Conservation (phyloP, 2,888 invertebrate genomes). For the Nycteola revayana region DNA sequence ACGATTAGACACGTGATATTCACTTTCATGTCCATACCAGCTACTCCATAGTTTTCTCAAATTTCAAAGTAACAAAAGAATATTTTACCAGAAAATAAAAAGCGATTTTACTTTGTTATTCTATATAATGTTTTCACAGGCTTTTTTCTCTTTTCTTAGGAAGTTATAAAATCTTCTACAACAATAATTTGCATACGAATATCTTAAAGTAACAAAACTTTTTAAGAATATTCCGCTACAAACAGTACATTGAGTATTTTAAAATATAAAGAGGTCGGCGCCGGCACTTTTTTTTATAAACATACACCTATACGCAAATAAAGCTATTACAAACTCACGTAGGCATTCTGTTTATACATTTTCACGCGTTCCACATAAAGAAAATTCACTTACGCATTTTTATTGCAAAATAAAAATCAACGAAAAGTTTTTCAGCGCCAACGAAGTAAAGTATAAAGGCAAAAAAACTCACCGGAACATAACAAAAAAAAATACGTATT, state of each 20-base stretch:
- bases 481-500: conserved; percentile 5
- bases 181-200: too few relatives aligned
- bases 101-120: too few relatives aligned
- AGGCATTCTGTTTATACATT: conserved; percentile 12
- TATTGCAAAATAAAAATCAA: neutral
- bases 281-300: conserved; percentile 21
- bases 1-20: too few relatives aligned
- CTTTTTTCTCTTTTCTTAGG: too few relatives aligned
- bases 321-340: conserved; percentile 4
- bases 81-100: too few relatives aligned
- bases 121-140: too few relatives aligned
- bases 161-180: too few relatives aligned
- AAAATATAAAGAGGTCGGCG: conserved; percentile 34
- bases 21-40: too few relatives aligned
- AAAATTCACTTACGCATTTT: neutral
- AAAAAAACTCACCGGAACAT: neutral
- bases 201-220: neutral
- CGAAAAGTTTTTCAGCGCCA: neutral
- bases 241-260: conserved; percentile 27
- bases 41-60: too few relatives aligned
- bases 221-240: conserved; percentile 21
- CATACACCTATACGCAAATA: conserved; percentile 16
- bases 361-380: conserved; percentile 1
- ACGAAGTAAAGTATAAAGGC: conserved; percentile 1
- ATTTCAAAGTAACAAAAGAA: too few relatives aligned